These are phyloP conservation scores for Tinamus guttatus DNA, from an alignment of 2,113 vertebrate species.

Conservation along the genomic window DNA sequence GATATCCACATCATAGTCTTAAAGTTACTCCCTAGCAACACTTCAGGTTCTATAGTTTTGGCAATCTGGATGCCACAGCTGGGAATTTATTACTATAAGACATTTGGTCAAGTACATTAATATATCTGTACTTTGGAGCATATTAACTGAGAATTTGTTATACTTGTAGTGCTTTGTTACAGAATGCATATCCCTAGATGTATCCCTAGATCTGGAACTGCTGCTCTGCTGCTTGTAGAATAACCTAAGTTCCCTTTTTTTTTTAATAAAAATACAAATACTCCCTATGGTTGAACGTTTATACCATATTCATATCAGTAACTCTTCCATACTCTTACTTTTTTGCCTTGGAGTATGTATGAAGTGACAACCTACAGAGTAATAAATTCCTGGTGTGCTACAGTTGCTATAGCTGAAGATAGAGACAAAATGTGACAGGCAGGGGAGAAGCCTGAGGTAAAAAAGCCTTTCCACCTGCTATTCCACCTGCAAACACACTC, in stretches of 20 bases:
- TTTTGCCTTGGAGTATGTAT: not conserved
- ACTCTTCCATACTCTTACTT: not conserved
- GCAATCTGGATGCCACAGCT: not conserved
- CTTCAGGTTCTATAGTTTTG: not conserved
- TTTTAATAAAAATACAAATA: not conserved
- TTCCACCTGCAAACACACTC: accelerated
- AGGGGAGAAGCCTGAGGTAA: not conserved
- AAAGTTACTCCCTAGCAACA: not conserved
- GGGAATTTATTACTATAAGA: not conserved
- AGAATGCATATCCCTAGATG: not conserved
- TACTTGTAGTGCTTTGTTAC: not conserved
- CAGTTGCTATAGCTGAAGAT: not conserved
- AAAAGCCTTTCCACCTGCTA: not conserved
- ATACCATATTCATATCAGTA: not conserved
- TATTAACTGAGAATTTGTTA: not conserved
- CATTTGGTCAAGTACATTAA: not conserved
- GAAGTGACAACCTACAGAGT: not conserved
- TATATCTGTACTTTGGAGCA: not conserved
- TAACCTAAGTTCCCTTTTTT: too few relatives aligned
- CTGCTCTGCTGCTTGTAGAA: not conserved
- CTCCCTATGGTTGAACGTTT: not conserved
- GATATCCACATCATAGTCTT: not conserved
- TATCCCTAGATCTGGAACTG: not conserved
- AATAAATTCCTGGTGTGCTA: not conserved
- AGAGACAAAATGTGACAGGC: not conserved